A percentile compares a stretch with the other conserved stretches of the same genome.
phyloP scores from a whole-genome alignment of 2,888 invertebrate genomes.

The Drosophila gaucha region DNA sequence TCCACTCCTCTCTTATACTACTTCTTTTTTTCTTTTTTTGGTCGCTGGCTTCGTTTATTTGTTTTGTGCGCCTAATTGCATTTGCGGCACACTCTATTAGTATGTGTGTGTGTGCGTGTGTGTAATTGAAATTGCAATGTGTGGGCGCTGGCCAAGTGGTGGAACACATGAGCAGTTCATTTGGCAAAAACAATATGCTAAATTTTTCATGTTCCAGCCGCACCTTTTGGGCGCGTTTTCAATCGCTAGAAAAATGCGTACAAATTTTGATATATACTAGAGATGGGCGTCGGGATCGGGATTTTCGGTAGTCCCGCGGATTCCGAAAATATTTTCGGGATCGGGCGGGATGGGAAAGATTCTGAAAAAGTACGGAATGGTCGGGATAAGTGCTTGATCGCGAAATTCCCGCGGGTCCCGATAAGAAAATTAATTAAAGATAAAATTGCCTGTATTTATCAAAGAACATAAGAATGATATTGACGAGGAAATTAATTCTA shows the following conservation, averaged over 20 bases:
- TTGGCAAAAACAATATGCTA: constrained; percentile 28
- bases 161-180: constrained; percentile 55
- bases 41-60: constrained; percentile 51
- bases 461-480: too few species aligned
- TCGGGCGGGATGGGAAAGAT: too few species aligned
- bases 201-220: constrained; percentile 13
- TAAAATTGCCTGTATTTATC: too few species aligned
- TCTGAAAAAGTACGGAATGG: too few species aligned
- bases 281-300: too few species aligned
- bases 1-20: neutral
- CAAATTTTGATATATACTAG: too few species aligned
- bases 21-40: constrained; percentile 21
- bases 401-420: too few species aligned
- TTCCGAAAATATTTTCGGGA: too few species aligned
- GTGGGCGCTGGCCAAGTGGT: constrained; percentile 21
- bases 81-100: constrained; percentile 46
- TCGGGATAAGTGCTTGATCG: too few species aligned
- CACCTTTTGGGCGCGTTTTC: constrained; percentile 23
- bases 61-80: constrained; percentile 73
- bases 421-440: too few species aligned
- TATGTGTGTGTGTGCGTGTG: constrained; percentile 17
- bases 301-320: too few species aligned
- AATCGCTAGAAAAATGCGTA: constrained; percentile 20
- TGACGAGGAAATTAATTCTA: too few species aligned
- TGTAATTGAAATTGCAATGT: constrained; percentile 61